Evolutionary conservation across 1,140 invertebrate genomes (phyloP), one percentile per base, ranked within the genome.

Genomic region (Potamilus streckersoni): DNA sequence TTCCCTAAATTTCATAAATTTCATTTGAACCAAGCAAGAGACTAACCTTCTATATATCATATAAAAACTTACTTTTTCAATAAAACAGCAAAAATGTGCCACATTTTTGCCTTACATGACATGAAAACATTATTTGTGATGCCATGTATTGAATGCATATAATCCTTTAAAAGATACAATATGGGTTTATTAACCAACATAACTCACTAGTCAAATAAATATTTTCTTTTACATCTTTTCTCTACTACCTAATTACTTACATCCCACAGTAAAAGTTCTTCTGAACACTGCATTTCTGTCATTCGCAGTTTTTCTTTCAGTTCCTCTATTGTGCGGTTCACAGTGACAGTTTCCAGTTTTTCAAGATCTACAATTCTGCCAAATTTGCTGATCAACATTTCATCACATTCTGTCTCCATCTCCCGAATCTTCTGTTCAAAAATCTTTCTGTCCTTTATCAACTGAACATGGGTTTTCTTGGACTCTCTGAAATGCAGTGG

Each of bases 351-450:
- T 69, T 90, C 90, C 19, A 90, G 74, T 69, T 86, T 86, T 80
- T 90, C 89, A 31, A 90, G 73, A 76, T 90, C 86, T 20, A 90
- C 87, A 49, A 87, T 81, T 15, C 83, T 73, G 3, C 89, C 89
- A 83, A 90, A 90, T 80, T 90, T 90, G 55, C 80, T 84, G 23
- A 86, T 68, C 87, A 90, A 90, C 87, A 89, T 86, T 69, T 85
- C 76, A 71, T 89, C 82, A 69, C 88, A 89, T 23, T 84, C 80
- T 59, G 84, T 82, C 60, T 90, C 86, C 82, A 89, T 85, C 67
- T 86, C 83, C 2, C 55, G 62, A 23, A 90, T 88, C 63, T 87
- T 85, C 16, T 79, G 67, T 59, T 89, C 87, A 83, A 90, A 89
- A 56, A 82, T 73, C 74, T 82, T 83, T n/a, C 88, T 75, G 77